Percentiles rank a stretch among this genome's conserved stretches.
These are phyloP conservation scores for Darevskia nairensis DNA, from an alignment of 2,797 vertebrate species.

Conservation along the genomic window DNA sequence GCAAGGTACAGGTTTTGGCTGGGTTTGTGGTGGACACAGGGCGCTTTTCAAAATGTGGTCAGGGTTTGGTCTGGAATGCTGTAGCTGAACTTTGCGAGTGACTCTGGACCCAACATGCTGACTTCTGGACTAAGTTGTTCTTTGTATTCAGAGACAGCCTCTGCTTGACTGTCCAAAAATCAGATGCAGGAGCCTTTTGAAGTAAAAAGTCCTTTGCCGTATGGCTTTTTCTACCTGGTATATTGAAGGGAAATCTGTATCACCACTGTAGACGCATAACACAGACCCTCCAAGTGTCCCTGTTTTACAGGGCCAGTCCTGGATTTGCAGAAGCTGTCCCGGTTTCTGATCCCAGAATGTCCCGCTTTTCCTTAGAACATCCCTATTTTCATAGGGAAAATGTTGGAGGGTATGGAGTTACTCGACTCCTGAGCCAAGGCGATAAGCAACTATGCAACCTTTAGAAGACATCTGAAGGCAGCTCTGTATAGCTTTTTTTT, in stretches of 20 bases:
- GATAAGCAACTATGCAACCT: too few species aligned
- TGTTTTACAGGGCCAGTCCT: too few species aligned
- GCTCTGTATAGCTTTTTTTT: too few species aligned
- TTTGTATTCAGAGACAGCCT: background rate
- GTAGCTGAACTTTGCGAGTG: background rate
- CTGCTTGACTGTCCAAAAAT: background rate
- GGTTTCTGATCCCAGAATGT: too few species aligned
- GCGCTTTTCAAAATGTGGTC: slow-evolving; percentile 3
- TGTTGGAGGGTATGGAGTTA: too few species aligned
- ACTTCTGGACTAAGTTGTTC: background rate
- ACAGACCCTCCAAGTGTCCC: background rate
- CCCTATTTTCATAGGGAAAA: too few species aligned
- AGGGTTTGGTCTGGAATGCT: slow-evolving; percentile 12
- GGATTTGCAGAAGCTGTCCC: too few species aligned
- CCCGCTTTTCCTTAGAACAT: too few species aligned
- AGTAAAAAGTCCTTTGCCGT: slow-evolving; percentile 11
- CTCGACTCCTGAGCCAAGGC: too few species aligned
- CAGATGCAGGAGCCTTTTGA: background rate
- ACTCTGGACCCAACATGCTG: background rate
- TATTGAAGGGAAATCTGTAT: background rate
- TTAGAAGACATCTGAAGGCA: too few species aligned
- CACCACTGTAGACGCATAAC: background rate
- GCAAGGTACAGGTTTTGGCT: slow-evolving; percentile 25
- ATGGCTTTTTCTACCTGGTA: background rate
- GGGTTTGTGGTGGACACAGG: background rate